Evolutionary conservation across 2,113 vertebrate species (phyloP).

Genomic region (Caranx melampygus): DNA sequence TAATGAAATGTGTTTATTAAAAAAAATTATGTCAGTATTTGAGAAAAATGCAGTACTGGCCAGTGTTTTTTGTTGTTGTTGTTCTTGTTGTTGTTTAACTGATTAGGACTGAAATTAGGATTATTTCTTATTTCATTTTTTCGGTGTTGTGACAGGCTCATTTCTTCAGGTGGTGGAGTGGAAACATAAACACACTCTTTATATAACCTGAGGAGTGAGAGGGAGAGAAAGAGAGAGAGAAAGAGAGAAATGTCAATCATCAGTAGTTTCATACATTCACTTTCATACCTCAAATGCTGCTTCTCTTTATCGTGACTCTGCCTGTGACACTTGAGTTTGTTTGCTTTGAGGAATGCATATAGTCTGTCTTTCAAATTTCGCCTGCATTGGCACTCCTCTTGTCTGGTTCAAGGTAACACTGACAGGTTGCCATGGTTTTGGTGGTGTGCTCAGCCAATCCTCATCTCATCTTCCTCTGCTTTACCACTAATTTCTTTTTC

Average conservation of each 20-base stretch:
- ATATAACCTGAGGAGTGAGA: background rate
- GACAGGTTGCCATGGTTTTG: conserved; percentile 81
- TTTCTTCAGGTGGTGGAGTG: background rate
- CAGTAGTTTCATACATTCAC: background rate
- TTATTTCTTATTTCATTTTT: background rate
- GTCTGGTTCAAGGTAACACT: conserved; percentile 78
- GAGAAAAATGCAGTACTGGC: too few species aligned
- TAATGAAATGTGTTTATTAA: too few species aligned
- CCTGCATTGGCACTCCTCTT: conserved; percentile 24
- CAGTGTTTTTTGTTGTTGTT: too few species aligned
- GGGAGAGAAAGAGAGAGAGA: background rate
- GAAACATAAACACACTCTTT: background rate
- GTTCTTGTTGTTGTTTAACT: too few species aligned
- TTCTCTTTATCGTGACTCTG: background rate
- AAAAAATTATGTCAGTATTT: too few species aligned
- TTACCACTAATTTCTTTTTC: conserved; percentile 28
- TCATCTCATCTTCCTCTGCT: conserved; percentile 42
- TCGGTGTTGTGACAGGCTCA: background rate
- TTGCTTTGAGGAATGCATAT: conserved; percentile 1
- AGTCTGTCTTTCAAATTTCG: conserved; percentile 37
- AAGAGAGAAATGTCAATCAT: background rate
- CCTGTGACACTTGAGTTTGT: background rate
- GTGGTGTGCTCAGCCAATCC: conserved; percentile 45
- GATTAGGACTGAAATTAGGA: background rate
- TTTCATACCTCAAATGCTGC: background rate